Base-by-base conservation (phyloP, 2,888 invertebrate genomes). In the Pseudococcus jackbeardsleyi region DNA sequence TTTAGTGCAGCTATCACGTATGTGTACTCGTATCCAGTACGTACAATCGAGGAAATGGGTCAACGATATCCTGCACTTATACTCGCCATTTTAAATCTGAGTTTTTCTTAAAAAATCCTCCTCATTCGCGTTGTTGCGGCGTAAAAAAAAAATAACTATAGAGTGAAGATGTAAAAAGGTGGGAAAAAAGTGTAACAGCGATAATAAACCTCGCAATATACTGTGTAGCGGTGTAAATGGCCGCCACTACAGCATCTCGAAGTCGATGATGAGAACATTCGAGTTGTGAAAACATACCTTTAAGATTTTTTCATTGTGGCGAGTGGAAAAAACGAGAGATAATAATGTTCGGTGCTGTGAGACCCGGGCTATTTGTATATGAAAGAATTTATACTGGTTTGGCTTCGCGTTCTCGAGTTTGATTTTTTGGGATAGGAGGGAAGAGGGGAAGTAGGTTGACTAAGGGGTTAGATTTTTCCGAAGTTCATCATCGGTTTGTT, bases 31-130 rank as follows among this genome's bases (percentile, higher is more conserved):
- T 22, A 22, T 22, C 5, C n/a, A 59, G 59, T 22, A 22, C 12
- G 19, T 64, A 33, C 64, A 9, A 22, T 7, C 68, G 42, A 42
- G 42, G 79, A 79, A 79, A 79, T 79, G 79, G 79, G 79, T 79
- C 79, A 79, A 79, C 79, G 79, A 42, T 79, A 79, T 79, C 79
- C 12, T 72, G 68, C 68, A 72, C 79, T 79, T 79, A 79, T 42
- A 79, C 42, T 79, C 79, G 46, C 39, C 79, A 39, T 33, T 79
- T 79, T 42, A n/a, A 79, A 79, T n/a, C 7, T 5, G 19, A 42
- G 5, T 3, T 19, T 42, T 42, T 39, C 39, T 77, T 15, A 39
- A 42, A 79, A 42, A 79, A 42, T 19, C n/a, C n/a, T 72, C 33
- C 59, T 19, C 59, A 19, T 59, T 59, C 19, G 59, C 11, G 59